These are phyloP conservation scores for Caenorhabditis brenneri DNA, from an alignment of 1,140 invertebrate genomes.

Conservation along the genomic window DNA sequence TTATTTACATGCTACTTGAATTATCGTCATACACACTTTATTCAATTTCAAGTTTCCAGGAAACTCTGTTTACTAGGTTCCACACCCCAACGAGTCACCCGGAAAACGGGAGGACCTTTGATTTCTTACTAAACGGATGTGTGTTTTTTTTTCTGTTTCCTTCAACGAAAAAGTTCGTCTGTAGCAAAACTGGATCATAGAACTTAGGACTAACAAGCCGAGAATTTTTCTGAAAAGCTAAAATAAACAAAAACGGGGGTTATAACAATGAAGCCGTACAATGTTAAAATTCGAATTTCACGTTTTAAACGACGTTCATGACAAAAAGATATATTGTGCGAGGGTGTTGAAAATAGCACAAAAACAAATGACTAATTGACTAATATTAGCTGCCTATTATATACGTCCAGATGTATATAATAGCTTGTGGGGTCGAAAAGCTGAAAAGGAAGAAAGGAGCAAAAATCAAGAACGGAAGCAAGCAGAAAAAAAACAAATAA, in stretches of 20 bases:
- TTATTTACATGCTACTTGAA: neutral
- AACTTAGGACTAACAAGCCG: neutral
- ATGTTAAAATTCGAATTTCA: neutral
- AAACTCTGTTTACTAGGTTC: neutral
- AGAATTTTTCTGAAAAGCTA: neutral
- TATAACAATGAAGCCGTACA: neutral
- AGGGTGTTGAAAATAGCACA: neutral
- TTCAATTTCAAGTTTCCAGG: neutral
- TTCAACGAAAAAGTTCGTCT: neutral
- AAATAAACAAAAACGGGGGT: neutral
- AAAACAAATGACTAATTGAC: constrained; percentile 36
- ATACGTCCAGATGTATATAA: neutral
- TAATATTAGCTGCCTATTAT: neutral
- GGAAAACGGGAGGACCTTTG: constrained; percentile 2
- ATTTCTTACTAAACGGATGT: neutral
- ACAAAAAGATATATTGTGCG: neutral
- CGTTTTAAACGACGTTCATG: neutral
- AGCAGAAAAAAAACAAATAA: neutral
- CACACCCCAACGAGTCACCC: neutral
- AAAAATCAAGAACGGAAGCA: neutral
- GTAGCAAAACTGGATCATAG: neutral
- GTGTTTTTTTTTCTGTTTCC: neutral
- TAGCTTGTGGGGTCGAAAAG: neutral
- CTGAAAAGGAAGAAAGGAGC: neutral
- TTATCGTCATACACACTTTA: too few species aligned